These are phyloP conservation scores for Caradrina kadenii DNA, from an alignment of 2,888 invertebrate species.

Conservation along the genomic window DNA sequence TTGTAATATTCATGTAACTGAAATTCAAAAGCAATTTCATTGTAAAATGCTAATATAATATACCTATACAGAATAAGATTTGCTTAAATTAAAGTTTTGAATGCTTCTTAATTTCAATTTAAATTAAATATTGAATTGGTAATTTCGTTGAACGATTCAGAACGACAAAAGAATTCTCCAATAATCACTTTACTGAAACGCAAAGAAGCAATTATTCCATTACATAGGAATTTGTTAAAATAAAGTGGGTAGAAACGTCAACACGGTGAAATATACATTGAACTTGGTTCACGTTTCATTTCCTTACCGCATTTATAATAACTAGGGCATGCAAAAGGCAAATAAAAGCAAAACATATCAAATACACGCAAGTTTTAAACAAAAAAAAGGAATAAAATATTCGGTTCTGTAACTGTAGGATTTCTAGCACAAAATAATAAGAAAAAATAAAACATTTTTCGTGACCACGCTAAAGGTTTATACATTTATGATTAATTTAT, in stretches of 20 bases:
- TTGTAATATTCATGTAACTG: conserved; percentile 19
- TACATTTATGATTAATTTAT: too few relatives aligned
- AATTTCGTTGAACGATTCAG: too few relatives aligned
- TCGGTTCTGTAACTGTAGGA: neutral
- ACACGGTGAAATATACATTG: conserved; percentile 30
- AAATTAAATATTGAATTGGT: conserved; percentile 9
- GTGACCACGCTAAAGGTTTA: too few relatives aligned
- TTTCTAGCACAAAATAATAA: neutral
- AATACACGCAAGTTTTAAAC: conserved; percentile 44
- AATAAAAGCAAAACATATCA: conserved; percentile 39
- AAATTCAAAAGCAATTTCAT: conserved; percentile 9
- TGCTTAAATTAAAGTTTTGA: neutral
- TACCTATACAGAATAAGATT: conserved; percentile 1
- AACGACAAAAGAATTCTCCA: conserved; percentile 4
- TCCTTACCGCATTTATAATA: conserved; percentile 41
- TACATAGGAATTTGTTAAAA: conserved; percentile 5
- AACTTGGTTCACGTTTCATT: conserved; percentile 29
- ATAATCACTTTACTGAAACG: conserved; percentile 1
- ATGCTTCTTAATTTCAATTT: conserved; percentile 8
- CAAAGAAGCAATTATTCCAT: conserved; percentile 16
- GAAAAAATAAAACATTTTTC: too few relatives aligned
- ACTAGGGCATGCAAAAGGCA: conserved; percentile 45
- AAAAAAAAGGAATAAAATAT: conserved; percentile 4
- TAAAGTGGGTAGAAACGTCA: conserved; percentile 28
- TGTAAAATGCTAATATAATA: neutral